Base-by-base conservation (phyloP, 2,888 invertebrate species). In the Nebria salina region DNA sequence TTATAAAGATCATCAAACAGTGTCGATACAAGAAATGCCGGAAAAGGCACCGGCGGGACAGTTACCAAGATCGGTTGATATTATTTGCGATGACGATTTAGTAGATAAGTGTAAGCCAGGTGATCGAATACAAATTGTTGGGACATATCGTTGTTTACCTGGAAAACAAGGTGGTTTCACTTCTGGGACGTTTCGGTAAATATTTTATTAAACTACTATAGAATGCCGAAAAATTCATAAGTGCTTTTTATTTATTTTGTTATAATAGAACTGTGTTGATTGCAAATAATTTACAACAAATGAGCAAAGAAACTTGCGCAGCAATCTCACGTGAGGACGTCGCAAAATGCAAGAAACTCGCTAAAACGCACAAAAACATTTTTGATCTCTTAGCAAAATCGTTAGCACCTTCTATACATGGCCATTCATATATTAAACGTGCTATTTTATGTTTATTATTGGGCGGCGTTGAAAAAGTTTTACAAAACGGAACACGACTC, bases 1-100 rank as follows among this genome's bases (percentile, higher is more conserved):
- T 0, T 99, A 98, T 89, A 98, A 98, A 90, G 98, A 99, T 89
- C 98, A 99, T 89, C 99, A 99, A 90, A 97, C 97, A 0, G 91
- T 99, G 78, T 96, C 97, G 9, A 96, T 99, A 81, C 99, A 99
- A 91, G 99, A 99, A 91, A 98, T 99, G 97, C 99, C 99, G 0
- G 99, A 99, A 89, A 97, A 97, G 86, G 98, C 99, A 0, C 99
- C 99, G 0, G 97, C 98, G 0, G 96, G 98, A 1, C 99, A 99
- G 88, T 89, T 99, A 85, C 99, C 99, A 0, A 92, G 99, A 64
- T 96, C 97, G 83, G 95, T 99, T 2, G 99, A 99, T 87, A 93
- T 99, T 66, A 93, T 99, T 79, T 95, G 96, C 85, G 99, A 99
- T 88, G 95, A 98, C 88, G 99, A 99, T 89, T 91, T 99, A 74